phyloP scores from a whole-genome alignment of 2,113 vertebrate species.

The Halichoeres trimaculatus region DNA sequence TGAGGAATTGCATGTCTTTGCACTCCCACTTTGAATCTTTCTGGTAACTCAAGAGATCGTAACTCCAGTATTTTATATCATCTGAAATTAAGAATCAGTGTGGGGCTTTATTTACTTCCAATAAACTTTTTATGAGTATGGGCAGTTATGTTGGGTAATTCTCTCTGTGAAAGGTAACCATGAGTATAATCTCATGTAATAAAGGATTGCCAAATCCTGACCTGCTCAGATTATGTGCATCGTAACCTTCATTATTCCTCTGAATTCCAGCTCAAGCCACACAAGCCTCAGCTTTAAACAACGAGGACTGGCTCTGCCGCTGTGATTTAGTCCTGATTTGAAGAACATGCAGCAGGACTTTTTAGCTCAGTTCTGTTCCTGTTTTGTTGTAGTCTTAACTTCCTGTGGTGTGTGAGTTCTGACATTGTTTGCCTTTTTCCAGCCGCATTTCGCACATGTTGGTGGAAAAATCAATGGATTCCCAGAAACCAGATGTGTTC shows the following conservation, averaged over 20 bases:
- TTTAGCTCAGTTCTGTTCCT: background rate
- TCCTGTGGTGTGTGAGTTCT: constrained; percentile 16
- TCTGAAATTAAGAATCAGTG: too few relatives aligned
- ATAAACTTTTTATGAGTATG: too few relatives aligned
- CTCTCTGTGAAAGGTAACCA: too few relatives aligned
- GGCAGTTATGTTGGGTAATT: too few relatives aligned
- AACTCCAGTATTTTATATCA: too few relatives aligned
- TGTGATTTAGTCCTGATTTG: background rate
- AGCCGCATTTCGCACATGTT: constrained; percentile 22
- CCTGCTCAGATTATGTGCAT: too few relatives aligned
- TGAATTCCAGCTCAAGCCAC: constrained; percentile 17
- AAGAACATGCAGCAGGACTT: background rate
- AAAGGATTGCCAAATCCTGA: too few relatives aligned
- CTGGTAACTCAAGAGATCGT: too few relatives aligned
- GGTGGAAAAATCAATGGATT: constrained; percentile 27
- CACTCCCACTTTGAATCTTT: too few relatives aligned
- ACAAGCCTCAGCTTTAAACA: constrained; percentile 10
- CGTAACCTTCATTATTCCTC: background rate
- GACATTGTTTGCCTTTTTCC: constrained; percentile 29
- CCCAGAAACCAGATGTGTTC: constrained; percentile 68
- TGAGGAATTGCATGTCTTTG: too few relatives aligned
- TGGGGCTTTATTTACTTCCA: too few relatives aligned
- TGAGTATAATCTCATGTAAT: too few relatives aligned
- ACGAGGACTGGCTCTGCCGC: background rate
- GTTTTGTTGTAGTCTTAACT: constrained; percentile 13